phyloP scores from a whole-genome alignment of 2,113 vertebrate species.

The Phaethornis superciliosus region DNA sequence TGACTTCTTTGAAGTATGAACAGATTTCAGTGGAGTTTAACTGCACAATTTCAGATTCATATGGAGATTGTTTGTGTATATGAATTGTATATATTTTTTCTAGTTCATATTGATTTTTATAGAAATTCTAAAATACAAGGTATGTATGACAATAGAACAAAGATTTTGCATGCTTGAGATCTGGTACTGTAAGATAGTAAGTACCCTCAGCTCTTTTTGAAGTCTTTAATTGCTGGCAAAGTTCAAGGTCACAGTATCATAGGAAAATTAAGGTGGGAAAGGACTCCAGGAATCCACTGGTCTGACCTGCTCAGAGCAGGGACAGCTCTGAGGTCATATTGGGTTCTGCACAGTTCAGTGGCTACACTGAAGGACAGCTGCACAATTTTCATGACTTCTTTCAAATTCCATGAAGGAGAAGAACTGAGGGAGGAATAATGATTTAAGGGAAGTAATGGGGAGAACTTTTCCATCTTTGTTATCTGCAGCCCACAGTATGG shows the following conservation, averaged over 20 bases:
- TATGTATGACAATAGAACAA: neutral
- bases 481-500: neutral
- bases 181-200: neutral
- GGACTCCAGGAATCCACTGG: neutral
- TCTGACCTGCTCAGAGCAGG: neutral
- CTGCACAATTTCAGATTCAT: neutral
- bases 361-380: neutral
- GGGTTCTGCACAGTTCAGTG: neutral
- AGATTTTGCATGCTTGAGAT: neutral
- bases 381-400: neutral
- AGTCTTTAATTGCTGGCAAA: neutral
- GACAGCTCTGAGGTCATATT: neutral
- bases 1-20: neutral
- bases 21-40: neutral
- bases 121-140: neutral
- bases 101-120: neutral
- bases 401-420: neutral
- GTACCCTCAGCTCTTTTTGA: neutral
- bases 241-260: neutral
- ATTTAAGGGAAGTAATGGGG: neutral
- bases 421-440: neutral
- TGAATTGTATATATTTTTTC: neutral
- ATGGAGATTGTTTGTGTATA: neutral
- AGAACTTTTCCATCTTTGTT: neutral
- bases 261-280: neutral